Evolutionary conservation across 2,797 vertebrate genomes (phyloP).

Genomic region (Catharus ustulatus): DNA sequence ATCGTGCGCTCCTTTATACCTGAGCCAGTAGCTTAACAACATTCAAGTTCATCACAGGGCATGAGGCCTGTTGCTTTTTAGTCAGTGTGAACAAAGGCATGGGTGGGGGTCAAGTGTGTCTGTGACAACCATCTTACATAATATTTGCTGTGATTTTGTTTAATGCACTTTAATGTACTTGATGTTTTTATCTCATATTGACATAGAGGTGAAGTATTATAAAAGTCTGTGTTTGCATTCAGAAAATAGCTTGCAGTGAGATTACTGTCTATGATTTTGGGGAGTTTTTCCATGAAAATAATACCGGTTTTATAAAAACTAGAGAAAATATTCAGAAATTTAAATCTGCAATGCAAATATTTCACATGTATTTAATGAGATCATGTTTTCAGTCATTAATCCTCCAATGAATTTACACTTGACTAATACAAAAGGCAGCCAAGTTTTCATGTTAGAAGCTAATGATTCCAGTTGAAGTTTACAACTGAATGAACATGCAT

Average conservation of each 20-base stretch:
- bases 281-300: neutral
- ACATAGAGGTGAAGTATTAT: neutral
- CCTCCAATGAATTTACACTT: neutral
- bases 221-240: neutral
- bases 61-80: neutral
- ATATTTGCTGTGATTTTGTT: neutral
- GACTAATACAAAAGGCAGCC: neutral
- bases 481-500: neutral
- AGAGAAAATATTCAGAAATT: neutral
- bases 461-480: neutral
- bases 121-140: neutral
- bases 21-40: neutral
- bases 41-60: neutral
- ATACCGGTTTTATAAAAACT: neutral
- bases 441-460: neutral
- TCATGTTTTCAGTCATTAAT: neutral
- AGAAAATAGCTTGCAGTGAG: neutral
- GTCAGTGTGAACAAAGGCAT: neutral
- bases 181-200: neutral
- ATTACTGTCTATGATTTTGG: neutral
- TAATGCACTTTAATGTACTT: neutral
- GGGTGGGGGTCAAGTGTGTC: neutral
- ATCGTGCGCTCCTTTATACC: neutral
- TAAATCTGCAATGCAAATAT: neutral
- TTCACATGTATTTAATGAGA: neutral